phyloP scores from a whole-genome alignment of 2,113 vertebrate genomes.

The Oxygymnocypris stewartii region DNA sequence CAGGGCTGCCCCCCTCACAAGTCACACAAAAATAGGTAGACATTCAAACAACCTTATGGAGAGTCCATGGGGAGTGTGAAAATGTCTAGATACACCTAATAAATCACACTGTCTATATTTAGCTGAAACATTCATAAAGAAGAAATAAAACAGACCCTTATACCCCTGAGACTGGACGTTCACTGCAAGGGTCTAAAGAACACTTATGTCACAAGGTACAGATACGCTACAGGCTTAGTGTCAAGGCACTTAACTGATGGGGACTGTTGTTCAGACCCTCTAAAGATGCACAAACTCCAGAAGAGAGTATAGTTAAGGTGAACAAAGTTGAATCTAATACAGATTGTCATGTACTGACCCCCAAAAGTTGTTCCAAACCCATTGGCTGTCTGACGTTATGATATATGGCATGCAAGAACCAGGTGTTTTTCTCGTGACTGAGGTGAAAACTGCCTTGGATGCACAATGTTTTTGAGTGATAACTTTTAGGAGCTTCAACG shows the following conservation, averaged over 20 bases:
- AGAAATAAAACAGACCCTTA: slow-evolving; percentile 1
- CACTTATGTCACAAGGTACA: slow-evolving; percentile 3
- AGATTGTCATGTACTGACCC: neutral
- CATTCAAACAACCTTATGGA: slow-evolving; percentile 46
- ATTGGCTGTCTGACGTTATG: neutral
- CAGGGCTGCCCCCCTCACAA: slow-evolving; percentile 8
- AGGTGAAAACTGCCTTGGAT: neutral
- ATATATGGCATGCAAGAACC: neutral
- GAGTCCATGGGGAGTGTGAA: slow-evolving; percentile 12
- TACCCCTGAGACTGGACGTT: slow-evolving; percentile 3
- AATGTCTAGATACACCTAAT: slow-evolving; percentile 12
- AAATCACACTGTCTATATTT: slow-evolving; percentile 37
- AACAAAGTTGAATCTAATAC: neutral
- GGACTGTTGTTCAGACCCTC: neutral
- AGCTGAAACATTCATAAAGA: slow-evolving; percentile 29
- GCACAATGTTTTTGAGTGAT: neutral
- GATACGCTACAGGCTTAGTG: neutral
- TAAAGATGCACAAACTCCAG: neutral
- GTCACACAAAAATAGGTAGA: slow-evolving; percentile 24
- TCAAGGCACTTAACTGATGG: neutral
- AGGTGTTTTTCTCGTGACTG: neutral
- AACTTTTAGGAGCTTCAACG: neutral
- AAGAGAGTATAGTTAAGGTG: neutral
- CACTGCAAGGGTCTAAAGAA: neutral
- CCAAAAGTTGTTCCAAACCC: neutral